phyloP scores from a whole-genome alignment of 2,888 invertebrate species.

The Lasioglossum leucozonium region DNA sequence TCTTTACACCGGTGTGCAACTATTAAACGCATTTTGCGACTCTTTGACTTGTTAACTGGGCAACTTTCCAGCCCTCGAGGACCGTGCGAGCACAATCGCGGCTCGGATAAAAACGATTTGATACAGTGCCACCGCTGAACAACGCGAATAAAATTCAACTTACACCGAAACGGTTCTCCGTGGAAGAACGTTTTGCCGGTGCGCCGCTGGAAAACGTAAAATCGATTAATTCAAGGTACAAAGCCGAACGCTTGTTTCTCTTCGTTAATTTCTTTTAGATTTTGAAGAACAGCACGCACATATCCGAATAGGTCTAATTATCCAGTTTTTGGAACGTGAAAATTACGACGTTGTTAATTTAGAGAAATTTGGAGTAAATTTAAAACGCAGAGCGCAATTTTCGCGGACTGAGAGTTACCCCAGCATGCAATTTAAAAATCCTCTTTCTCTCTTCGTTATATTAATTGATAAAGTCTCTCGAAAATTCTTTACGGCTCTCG shows the following conservation, averaged over 20 bases:
- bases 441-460: too few relatives aligned
- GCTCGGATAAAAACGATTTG: neutral
- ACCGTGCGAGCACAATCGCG: neutral
- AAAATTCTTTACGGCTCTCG: too few relatives aligned
- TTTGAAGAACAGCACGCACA: neutral
- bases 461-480: too few relatives aligned
- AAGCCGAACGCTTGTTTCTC: neutral
- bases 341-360: neutral
- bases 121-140: conserved; percentile 13
- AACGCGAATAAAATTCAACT: neutral
- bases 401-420: too few relatives aligned
- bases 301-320: neutral
- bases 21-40: conserved; percentile 15
- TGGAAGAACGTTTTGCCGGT: neutral
- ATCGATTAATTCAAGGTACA: neutral
- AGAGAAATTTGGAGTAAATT: too few relatives aligned
- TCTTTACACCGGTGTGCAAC: conserved; percentile 7
- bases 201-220: neutral
- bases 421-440: too few relatives aligned
- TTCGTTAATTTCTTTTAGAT: neutral
- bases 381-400: too few relatives aligned
- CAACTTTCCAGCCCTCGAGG: conserved; percentile 11
- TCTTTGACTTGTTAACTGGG: conserved; percentile 13
- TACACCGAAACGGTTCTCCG: neutral
- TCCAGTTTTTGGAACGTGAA: neutral